Base-by-base conservation (phyloP, 2,113 vertebrate genomes). In the Nesogale talazaci region DNA sequence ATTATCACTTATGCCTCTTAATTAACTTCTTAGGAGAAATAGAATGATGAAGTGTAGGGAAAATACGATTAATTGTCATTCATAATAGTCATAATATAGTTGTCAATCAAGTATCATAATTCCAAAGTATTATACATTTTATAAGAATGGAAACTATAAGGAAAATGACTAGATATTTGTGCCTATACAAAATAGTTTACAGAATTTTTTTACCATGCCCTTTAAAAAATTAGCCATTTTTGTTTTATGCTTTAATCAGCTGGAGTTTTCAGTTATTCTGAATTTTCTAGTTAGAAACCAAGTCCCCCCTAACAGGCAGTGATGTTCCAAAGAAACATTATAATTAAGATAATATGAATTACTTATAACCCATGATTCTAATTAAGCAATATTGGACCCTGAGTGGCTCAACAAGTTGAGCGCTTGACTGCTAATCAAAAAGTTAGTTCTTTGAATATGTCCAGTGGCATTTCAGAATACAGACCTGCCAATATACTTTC, bases 231-330 rank as follows among this genome's bases (percentile, higher is more conserved):
- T 97, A 89, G 6, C 8, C 34, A 84, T 27, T 5, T 56, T 67
- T 34, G 3, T 63, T 46, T 17, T 93, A 31, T 31, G 14, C 0
- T 1, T 82, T 93, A 75, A 83, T 89, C 82, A 72, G 61, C 34
- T 25, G 42, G 36, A 89, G 88, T 94, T 96, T 75, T 87, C 56
- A 38, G 52, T 67, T 93, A 86, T 92, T 97, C 84, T 93, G 25
- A 72, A 6, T 23, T 69, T 72, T 79, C 88, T 78, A 20, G 20
- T 31, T 91, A 95, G 94, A 93, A 92, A 77, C 90, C 77, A 96
- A 96, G 95, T 78, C 91, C 65, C 86, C 94, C 42, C 87, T 91
- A 46, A 6, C 42, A 46, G 10, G 42, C 42, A 46, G 10, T 95
- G 63, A 90, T 81, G 88, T 77, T 86, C 70, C 46, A 23, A 67